These are phyloP conservation scores for Apistogramma diplotaenia DNA, from an alignment of 2,113 vertebrate species.

Conservation along the genomic window DNA sequence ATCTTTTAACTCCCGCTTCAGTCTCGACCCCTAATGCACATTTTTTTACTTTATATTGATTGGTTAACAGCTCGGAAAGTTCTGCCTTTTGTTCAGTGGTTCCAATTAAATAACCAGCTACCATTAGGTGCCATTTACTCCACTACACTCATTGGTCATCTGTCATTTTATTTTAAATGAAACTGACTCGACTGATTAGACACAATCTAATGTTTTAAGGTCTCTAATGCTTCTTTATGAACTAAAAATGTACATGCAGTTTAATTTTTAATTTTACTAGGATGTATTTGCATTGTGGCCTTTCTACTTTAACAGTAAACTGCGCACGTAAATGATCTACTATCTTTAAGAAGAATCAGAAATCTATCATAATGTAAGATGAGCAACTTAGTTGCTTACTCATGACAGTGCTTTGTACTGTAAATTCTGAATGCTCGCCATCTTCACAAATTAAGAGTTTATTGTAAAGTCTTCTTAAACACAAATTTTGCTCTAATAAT, in stretches of 20 bases:
- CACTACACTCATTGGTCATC: not conserved
- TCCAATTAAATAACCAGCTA: not conserved
- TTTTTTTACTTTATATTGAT: not conserved
- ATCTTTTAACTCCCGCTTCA: not conserved
- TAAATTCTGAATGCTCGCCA: not conserved
- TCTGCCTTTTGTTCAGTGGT: not conserved
- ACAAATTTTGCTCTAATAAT: slow-evolving; percentile 6
- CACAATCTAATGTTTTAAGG: not conserved
- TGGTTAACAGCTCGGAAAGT: not conserved
- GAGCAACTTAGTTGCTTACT: not conserved
- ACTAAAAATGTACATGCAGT: not conserved
- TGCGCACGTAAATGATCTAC: not conserved
- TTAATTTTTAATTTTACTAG: not conserved
- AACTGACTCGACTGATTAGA: not conserved
- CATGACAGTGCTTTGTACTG: not conserved
- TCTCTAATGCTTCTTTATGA: too few species aligned
- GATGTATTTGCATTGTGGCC: not conserved
- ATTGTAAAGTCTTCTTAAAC: not conserved
- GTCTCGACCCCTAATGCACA: not conserved
- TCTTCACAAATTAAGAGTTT: not conserved
- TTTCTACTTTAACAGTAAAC: not conserved
- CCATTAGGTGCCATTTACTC: too few species aligned
- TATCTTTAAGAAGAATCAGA: not conserved
- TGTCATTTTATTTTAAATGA: not conserved
- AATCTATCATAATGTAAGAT: not conserved